phyloP scores from a whole-genome alignment of 2,113 vertebrate species.

The Phalacrocorax carbo region DNA sequence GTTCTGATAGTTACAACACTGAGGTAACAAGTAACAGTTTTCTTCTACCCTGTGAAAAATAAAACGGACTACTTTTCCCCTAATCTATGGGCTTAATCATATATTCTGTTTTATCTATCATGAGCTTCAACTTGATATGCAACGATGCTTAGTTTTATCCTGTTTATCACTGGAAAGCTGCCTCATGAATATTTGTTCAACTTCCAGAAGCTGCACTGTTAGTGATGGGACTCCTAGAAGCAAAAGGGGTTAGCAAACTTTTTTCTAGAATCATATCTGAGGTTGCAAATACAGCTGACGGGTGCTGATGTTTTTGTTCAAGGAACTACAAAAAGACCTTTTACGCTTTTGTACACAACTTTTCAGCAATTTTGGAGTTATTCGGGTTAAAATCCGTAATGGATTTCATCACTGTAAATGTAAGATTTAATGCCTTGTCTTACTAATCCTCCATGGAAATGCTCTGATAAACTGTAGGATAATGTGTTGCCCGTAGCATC shows the following conservation, averaged over 20 bases:
- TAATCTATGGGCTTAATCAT: neutral
- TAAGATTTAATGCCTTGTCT: neutral
- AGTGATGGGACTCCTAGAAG: neutral
- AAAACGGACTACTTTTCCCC: neutral
- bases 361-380: neutral
- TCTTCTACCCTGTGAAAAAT: neutral
- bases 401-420: neutral
- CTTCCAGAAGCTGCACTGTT: neutral
- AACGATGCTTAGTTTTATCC: neutral
- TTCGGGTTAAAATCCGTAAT: slow-evolving; percentile 11
- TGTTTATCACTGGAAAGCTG: neutral
- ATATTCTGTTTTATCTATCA: slow-evolving; percentile 23
- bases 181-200: slow-evolving; percentile 33
- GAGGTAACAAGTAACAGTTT: neutral
- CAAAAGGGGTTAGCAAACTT: neutral
- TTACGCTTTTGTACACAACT: slow-evolving; percentile 11
- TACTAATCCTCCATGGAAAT: slow-evolving; percentile 34
- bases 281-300: neutral
- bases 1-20: neutral
- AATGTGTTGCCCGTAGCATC: slow-evolving; percentile 1
- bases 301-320: neutral
- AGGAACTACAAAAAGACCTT: neutral
- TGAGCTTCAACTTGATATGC: neutral
- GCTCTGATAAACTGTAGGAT: slow-evolving; percentile 28
- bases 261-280: slow-evolving; percentile 11